Percentiles rank a stretch among this genome's conserved stretches.
Evolutionary conservation across 2,797 vertebrate species (phyloP).

Genomic region (Psittacula derbiana): DNA sequence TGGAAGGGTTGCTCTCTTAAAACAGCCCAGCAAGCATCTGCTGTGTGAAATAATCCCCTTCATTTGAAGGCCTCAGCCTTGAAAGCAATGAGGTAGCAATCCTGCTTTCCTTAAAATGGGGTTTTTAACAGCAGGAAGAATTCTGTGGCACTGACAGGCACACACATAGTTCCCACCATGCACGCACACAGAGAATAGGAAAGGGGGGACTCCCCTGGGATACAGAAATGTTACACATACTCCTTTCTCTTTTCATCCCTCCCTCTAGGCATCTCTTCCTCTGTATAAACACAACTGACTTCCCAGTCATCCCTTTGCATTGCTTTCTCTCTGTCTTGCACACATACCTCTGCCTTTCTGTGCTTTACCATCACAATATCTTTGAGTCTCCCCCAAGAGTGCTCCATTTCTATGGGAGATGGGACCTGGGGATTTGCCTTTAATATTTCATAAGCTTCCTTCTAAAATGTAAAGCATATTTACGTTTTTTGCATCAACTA

Average conservation of each 20-base stretch:
- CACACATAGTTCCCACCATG: not conserved
- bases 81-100: not conserved
- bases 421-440: slow-evolving; percentile 44
- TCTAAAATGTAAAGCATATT: slow-evolving; percentile 43
- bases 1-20: not conserved
- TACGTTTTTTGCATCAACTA: slow-evolving; percentile 31
- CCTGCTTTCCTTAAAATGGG: not conserved
- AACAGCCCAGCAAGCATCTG: not conserved
- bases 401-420: slow-evolving; percentile 38
- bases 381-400: not conserved
- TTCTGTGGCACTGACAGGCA: not conserved
- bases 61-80: not conserved
- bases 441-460: slow-evolving; percentile 62
- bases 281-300: not conserved
- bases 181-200: not conserved
- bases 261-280: not conserved
- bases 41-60: not conserved
- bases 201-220: not conserved
- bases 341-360: not conserved
- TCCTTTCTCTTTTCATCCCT: not conserved
- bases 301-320: not conserved
- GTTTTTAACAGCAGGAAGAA: not conserved
- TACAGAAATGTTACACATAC: not conserved
- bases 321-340: not conserved
- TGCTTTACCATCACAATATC: not conserved